Conservation (phyloP, 2,797 vertebrate species). For the Pseudomugil tenellus region DNA sequence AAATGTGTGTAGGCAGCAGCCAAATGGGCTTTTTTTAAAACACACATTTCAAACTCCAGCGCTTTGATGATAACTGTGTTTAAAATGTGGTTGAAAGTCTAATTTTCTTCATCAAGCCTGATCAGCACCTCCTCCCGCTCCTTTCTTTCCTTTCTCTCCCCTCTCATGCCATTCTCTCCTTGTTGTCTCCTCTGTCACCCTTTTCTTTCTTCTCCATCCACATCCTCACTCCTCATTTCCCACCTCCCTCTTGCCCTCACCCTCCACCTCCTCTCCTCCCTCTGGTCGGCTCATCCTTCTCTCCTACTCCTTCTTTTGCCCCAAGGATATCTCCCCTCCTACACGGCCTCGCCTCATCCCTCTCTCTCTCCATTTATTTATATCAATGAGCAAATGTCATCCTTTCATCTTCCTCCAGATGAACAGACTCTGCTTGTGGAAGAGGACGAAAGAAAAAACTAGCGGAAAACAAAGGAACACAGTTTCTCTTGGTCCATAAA, state of each 20-base stretch:
- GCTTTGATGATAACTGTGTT: constrained; percentile 55
- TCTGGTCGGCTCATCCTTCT: constrained; percentile 71
- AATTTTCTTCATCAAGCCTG: constrained; percentile 49
- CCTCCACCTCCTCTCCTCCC: constrained; percentile 72
- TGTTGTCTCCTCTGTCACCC: constrained; percentile 22
- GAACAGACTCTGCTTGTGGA: constrained; percentile 74
- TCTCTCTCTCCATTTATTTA: constrained; percentile 81
- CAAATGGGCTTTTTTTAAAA: constrained; percentile 1
- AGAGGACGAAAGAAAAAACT: constrained; percentile 70
- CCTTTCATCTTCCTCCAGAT: constrained; percentile 84
- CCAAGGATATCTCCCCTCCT: constrained; percentile 80
- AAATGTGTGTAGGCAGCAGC: constrained; percentile 15
- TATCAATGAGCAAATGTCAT: constrained; percentile 82
- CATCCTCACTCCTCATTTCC: constrained; percentile 48
- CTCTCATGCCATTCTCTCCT: constrained; percentile 11
- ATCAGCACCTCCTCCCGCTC: constrained; percentile 14
- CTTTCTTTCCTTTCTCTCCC: constrained; percentile 7
- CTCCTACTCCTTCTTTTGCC: constrained; percentile 76
- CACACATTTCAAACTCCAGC: constrained; percentile 16
- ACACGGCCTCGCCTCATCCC: constrained; percentile 72
- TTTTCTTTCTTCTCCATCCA: constrained; percentile 29
- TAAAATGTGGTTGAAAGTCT: constrained; percentile 51
- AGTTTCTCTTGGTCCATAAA: constrained; percentile 64
- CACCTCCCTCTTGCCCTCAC: constrained; percentile 57
- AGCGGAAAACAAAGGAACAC: constrained; percentile 59